Percentiles rank a stretch among this genome's conserved stretches.
Conservation (phyloP, 2,888 invertebrate genomes). For the Tetramorium bicarinatum region DNA sequence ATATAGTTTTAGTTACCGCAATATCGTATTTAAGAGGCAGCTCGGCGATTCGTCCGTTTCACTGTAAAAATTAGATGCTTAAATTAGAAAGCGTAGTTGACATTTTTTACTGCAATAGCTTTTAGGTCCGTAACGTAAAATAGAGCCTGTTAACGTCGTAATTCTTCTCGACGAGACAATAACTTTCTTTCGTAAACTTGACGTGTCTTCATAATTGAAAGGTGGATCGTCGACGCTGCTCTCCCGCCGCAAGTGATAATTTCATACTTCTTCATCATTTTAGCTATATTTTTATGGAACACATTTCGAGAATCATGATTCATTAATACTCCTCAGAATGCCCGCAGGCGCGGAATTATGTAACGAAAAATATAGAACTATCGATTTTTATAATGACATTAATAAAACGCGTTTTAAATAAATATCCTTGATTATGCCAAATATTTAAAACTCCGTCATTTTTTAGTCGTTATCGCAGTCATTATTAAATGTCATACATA, state of each 20-base stretch:
- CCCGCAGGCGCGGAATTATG: slow-evolving; percentile 23
- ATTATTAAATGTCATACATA: neutral
- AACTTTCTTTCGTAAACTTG: slow-evolving; percentile 14
- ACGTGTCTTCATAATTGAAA: neutral
- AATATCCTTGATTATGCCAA: neutral
- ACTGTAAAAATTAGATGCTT: neutral
- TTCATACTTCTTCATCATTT: slow-evolving; percentile 50
- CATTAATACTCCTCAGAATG: slow-evolving; percentile 63
- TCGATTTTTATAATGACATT: neutral
- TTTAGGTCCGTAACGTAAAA: neutral
- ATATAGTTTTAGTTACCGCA: slow-evolving; percentile 43
- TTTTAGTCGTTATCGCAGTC: neutral
- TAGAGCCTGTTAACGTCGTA: neutral
- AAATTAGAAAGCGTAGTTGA: neutral
- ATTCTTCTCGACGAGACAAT: slow-evolving; percentile 23
- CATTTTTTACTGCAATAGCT: neutral
- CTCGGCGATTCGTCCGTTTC: slow-evolving; percentile 43
- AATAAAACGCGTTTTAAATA: slow-evolving; percentile 2
- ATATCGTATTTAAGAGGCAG: slow-evolving; percentile 20
- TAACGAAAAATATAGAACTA: neutral
- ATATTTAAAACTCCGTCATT: slow-evolving; percentile 14
- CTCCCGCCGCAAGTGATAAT: slow-evolving; percentile 37
- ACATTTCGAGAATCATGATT: slow-evolving; percentile 57
- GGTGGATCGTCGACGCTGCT: slow-evolving; percentile 42
- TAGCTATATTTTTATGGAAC: slow-evolving; percentile 53